phyloP scores from a whole-genome alignment of 2,888 invertebrate species.

The Mantis religiosa region DNA sequence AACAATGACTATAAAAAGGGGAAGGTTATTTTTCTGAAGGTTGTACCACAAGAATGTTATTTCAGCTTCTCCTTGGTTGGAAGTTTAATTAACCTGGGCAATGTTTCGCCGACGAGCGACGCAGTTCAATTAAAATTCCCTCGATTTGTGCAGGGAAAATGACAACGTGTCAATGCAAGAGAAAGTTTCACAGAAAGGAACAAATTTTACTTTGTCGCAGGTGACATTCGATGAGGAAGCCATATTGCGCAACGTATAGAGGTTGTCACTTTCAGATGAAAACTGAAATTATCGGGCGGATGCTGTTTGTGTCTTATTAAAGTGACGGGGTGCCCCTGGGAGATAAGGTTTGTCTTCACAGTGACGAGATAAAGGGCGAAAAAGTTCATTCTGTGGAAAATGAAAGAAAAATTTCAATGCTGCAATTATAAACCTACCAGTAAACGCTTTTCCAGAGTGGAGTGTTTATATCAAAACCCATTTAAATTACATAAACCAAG shows the following conservation, averaged over 20 bases:
- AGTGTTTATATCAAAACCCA: too few relatives aligned
- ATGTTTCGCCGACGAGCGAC: not conserved
- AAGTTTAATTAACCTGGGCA: slow-evolving; percentile 2
- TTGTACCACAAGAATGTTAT: not conserved
- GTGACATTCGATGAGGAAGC: not conserved
- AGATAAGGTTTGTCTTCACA: not conserved
- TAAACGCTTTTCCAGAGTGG: too few relatives aligned
- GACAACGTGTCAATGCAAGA: not conserved
- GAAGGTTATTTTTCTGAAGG: not conserved
- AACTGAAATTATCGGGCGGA: not conserved
- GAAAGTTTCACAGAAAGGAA: not conserved
- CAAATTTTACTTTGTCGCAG: not conserved
- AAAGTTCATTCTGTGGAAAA: not conserved
- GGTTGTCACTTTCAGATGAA: not conserved
- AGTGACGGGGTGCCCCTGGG: not conserved
- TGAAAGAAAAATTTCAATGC: not conserved
- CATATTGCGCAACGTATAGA: not conserved
- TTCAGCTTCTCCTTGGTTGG: not conserved
- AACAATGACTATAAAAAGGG: not conserved
- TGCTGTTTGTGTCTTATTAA: not conserved
- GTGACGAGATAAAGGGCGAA: not conserved
- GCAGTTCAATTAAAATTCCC: slow-evolving; percentile 5
- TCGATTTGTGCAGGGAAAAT: slow-evolving; percentile 4
- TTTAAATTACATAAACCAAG: too few relatives aligned
- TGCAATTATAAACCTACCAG: not conserved